Conservation (phyloP, 2,113 vertebrate species). For the Oncorhynchus gorbuscha region DNA sequence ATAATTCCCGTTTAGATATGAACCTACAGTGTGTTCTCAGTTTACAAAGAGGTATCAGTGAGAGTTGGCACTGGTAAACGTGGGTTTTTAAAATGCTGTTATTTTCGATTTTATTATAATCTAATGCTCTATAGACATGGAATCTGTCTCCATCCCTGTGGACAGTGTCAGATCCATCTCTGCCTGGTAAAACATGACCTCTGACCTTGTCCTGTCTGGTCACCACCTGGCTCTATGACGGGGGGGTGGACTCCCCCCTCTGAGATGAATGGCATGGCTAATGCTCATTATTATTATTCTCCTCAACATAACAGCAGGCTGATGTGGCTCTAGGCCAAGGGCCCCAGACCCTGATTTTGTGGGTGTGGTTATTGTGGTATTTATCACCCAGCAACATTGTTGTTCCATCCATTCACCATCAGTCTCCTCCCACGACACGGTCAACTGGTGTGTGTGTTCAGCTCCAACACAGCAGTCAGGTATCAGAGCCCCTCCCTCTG, state of each 20-base stretch:
- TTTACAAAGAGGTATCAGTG: too few species aligned
- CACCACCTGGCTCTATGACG: slow-evolving; percentile 62
- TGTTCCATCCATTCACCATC: not conserved
- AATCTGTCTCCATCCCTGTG: not conserved
- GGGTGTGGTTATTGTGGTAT: not conserved
- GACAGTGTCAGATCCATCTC: slow-evolving; percentile 35
- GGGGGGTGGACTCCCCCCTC: slow-evolving; percentile 4
- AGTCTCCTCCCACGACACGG: not conserved
- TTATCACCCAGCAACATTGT: not conserved
- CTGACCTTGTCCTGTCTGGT: slow-evolving; percentile 67
- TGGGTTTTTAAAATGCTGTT: too few species aligned
- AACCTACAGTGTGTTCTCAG: too few species aligned
- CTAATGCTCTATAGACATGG: not conserved
- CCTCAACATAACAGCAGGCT: not conserved
- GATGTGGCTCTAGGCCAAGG: not conserved
- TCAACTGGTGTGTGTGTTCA: slow-evolving; percentile 6
- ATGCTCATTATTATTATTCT: not conserved
- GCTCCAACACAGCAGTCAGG: slow-evolving; percentile 16
- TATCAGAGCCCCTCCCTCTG: slow-evolving; percentile 30
- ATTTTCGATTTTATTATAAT: too few species aligned
- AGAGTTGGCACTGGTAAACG: too few species aligned
- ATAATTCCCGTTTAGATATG: too few species aligned
- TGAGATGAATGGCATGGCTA: not conserved
- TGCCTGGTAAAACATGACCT: slow-evolving; percentile 32
- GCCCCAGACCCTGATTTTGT: not conserved